Evolutionary conservation across 2,113 vertebrate genomes (phyloP).

Genomic region (Siphamia tubifer): DNA sequence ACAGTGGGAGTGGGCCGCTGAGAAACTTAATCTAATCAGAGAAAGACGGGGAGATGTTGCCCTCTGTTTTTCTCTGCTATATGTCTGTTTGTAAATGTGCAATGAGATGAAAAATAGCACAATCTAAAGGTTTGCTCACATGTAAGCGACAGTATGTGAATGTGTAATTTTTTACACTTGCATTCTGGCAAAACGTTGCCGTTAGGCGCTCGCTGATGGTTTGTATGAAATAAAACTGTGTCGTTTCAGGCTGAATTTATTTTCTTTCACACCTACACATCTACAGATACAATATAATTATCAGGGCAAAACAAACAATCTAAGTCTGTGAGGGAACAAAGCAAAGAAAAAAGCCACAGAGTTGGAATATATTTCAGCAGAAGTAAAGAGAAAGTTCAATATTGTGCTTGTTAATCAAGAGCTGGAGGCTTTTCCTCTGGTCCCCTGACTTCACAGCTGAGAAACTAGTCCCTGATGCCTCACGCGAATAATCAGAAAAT

Average conservation of each 20-base stretch:
- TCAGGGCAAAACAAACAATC: constrained; percentile 19
- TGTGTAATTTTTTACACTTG: background rate
- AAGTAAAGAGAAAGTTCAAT: constrained; percentile 28
- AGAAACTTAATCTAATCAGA: constrained; percentile 78
- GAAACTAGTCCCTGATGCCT: background rate
- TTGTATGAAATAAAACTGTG: background rate
- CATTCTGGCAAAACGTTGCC: background rate
- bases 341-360: background rate
- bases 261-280: constrained; percentile 5
- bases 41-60: constrained; percentile 79
- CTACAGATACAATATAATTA: constrained; percentile 9
- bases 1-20: constrained; percentile 34
- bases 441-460: constrained; percentile 11
- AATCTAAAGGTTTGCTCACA: constrained; percentile 1
- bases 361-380: constrained; percentile 3
- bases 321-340: constrained; percentile 3
- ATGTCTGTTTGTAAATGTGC: constrained; percentile 30
- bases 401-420: constrained; percentile 46
- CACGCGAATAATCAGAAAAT: constrained; percentile 3
- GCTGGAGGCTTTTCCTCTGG: constrained; percentile 31
- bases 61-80: no score
- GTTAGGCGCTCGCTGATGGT: background rate
- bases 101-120: constrained; percentile 38
- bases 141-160: background rate
- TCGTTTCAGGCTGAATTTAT: background rate